Percentiles rank a stretch among this genome's conserved stretches.
Conservation (phyloP, 2,113 vertebrate genomes). For the Scortum barcoo region DNA sequence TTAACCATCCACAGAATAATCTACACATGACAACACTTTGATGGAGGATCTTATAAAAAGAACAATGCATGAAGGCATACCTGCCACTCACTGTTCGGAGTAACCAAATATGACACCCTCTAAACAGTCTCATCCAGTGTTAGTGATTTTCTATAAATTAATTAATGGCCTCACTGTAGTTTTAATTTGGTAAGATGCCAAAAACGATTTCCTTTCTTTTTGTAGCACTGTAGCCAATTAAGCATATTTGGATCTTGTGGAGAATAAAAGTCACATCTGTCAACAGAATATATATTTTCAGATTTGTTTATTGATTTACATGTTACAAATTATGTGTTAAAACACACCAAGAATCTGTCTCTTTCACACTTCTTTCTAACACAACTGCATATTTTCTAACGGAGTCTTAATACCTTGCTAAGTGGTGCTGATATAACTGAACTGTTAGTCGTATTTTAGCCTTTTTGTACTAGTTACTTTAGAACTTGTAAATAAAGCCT, state of each 20-base stretch:
- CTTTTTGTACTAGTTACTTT: too few species aligned
- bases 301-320: background rate
- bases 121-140: background rate
- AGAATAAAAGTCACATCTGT: background rate
- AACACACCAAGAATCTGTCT: background rate
- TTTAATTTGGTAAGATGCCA: too few species aligned
- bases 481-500: too few species aligned
- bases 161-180: background rate
- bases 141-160: background rate
- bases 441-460: background rate
- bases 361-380: background rate
- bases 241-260: background rate
- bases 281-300: too few species aligned
- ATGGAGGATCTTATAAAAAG: background rate
- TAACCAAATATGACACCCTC: background rate
- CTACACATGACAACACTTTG: background rate
- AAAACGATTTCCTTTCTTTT: too few species aligned
- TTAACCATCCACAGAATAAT: background rate
- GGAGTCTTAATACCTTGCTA: background rate
- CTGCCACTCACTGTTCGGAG: background rate
- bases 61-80: background rate
- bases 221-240: background rate
- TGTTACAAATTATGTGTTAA: background rate
- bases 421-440: too few species aligned
- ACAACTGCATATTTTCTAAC: background rate